A percentile compares a stretch with the other conserved stretches of the same genome.
phyloP scores from a whole-genome alignment of 1,140 invertebrate genomes.

The Drosophila mojavensis region DNA sequence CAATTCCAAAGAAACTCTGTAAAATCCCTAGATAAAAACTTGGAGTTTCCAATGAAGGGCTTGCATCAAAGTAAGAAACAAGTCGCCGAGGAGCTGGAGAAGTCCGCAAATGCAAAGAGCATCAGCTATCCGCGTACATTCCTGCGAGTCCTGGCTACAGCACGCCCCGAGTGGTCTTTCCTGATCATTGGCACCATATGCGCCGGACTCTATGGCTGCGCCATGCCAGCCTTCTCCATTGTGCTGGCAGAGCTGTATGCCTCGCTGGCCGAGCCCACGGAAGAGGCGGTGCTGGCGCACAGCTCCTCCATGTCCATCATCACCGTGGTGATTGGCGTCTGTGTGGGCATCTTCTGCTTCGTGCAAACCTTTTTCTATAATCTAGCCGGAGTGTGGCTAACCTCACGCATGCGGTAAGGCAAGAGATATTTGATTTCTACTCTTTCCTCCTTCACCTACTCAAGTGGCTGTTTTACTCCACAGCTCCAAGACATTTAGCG shows the following conservation, averaged over 20 bases:
- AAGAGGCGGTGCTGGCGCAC: conserved; percentile 86
- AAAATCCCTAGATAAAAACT: conserved; percentile 57
- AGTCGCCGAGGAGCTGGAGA: background rate
- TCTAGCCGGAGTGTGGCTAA: conserved; percentile 91
- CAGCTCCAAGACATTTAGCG: conserved; percentile 87
- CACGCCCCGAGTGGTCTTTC: conserved; percentile 90
- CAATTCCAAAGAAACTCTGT: conserved; percentile 33
- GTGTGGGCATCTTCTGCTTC: conserved; percentile 89
- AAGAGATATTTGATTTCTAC: background rate
- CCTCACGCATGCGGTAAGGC: conserved; percentile 87
- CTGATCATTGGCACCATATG: conserved; percentile 90
- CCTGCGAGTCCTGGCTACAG: conserved; percentile 88
- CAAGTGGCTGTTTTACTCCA: background rate
- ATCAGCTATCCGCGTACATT: conserved; percentile 78
- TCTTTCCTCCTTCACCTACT: background rate
- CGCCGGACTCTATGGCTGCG: conserved; percentile 89
- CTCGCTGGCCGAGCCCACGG: conserved; percentile 85
- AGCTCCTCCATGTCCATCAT: conserved; percentile 88
- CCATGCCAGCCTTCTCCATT: conserved; percentile 92
- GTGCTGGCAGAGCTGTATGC: conserved; percentile 93
- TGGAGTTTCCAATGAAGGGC: conserved; percentile 67
- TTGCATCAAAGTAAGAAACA: conserved; percentile 27
- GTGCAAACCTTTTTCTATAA: conserved; percentile 91
- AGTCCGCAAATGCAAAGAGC: conserved; percentile 7
- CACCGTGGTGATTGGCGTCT: conserved; percentile 89